Conservation (phyloP, 2,797 vertebrate genomes). For the Mionectes olivaceus region DNA sequence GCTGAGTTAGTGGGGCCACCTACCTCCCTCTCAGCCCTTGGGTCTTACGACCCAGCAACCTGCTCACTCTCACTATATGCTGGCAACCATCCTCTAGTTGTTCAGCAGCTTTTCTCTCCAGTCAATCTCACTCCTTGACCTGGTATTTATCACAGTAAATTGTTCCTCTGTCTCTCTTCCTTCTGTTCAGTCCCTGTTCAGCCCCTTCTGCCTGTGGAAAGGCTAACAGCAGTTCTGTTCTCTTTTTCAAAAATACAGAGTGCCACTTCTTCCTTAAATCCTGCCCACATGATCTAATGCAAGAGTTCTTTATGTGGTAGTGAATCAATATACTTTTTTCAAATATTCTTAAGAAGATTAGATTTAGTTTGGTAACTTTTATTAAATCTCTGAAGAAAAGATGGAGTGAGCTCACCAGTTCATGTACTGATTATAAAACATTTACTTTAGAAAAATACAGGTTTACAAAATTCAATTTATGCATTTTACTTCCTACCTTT, state of each 20-base stretch:
- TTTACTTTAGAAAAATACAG: background rate
- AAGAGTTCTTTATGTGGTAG: background rate
- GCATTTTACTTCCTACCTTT: background rate
- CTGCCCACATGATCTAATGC: background rate
- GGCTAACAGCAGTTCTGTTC: background rate
- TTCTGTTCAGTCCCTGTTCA: background rate
- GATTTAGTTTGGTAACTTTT: background rate
- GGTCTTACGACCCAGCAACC: background rate
- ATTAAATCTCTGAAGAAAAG: background rate
- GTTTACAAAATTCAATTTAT: background rate
- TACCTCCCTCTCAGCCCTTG: accelerated
- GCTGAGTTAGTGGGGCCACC: no score
- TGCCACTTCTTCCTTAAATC: background rate
- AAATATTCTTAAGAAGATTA: background rate
- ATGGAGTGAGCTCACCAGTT: background rate
- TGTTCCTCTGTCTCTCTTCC: background rate
- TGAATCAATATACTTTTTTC: background rate
- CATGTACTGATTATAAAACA: background rate
- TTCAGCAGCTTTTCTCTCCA: background rate
- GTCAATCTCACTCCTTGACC: background rate
- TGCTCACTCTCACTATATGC: accelerated
- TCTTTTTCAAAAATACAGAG: background rate
- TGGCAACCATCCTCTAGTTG: background rate
- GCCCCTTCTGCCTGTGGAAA: background rate
- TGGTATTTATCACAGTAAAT: background rate